phyloP scores from a whole-genome alignment of 2,888 invertebrate species.

The Synergus umbraculus region DNA sequence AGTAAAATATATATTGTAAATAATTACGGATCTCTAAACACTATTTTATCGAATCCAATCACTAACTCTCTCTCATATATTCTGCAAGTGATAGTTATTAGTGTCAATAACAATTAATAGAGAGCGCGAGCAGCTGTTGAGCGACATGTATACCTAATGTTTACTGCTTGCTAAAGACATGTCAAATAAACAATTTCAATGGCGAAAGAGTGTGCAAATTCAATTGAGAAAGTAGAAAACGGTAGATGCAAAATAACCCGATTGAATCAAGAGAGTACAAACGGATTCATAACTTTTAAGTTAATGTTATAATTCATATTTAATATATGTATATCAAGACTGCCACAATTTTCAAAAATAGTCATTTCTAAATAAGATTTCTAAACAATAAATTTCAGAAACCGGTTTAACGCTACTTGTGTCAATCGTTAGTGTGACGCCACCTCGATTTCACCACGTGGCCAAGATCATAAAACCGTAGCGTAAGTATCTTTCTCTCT shows the following conservation, averaged over 20 bases:
- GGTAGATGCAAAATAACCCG: neutral
- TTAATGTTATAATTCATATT: neutral
- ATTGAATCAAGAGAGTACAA: neutral
- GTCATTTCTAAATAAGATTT: neutral
- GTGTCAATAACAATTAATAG: neutral
- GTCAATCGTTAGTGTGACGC: constrained; percentile 6
- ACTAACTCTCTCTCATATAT: neutral
- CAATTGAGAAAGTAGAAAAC: constrained; percentile 2
- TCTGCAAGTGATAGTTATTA: neutral
- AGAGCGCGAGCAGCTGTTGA: neutral
- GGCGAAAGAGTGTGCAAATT: neutral
- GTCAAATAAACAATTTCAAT: neutral
- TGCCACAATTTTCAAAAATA: neutral
- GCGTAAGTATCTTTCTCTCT: neutral
- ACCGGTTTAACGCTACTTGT: neutral
- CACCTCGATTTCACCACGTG: neutral
- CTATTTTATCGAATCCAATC: too few relatives aligned
- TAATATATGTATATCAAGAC: neutral
- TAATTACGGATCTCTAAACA: too few relatives aligned
- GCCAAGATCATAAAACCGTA: neutral
- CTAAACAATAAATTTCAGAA: constrained; percentile 5
- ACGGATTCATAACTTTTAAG: neutral
- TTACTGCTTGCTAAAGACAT: neutral
- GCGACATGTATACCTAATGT: neutral
- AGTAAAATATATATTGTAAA: too few relatives aligned